Conservation (phyloP, 2,888 invertebrate genomes). For the Amphipyra berbera region DNA sequence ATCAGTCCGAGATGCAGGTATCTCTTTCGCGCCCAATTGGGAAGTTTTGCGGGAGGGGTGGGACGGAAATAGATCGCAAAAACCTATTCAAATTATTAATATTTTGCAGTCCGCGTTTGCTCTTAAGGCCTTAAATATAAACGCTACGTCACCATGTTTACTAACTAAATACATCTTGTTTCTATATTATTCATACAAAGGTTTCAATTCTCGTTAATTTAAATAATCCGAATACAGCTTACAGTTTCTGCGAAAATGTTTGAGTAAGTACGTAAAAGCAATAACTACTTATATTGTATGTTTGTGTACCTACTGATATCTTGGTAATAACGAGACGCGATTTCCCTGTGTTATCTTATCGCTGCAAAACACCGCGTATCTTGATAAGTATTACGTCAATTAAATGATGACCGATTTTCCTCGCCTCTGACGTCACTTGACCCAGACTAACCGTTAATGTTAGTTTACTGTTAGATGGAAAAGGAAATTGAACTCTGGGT, state of each 20-base stretch:
- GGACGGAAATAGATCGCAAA: too few relatives aligned
- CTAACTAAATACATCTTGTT: not conserved
- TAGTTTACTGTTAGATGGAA: not conserved
- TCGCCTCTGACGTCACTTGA: constrained; percentile 32
- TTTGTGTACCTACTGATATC: constrained; percentile 16
- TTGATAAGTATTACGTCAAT: constrained; percentile 44
- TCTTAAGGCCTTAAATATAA: not conserved
- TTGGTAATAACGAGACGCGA: constrained; percentile 12
- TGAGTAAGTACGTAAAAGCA: not conserved
- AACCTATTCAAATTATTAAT: too few relatives aligned
- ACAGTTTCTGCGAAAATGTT: not conserved
- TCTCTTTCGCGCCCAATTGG: too few relatives aligned
- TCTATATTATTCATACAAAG: not conserved
- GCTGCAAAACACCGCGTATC: constrained; percentile 33
- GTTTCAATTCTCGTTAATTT: not conserved
- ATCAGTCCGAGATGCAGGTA: too few relatives aligned
- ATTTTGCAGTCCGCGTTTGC: too few relatives aligned
- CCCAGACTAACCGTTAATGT: not conserved
- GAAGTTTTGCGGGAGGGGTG: too few relatives aligned
- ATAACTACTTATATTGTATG: not conserved
- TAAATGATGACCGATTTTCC: constrained; percentile 47
- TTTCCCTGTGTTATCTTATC: constrained; percentile 43
- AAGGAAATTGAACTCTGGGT: not conserved
- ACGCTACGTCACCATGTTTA: not conserved
- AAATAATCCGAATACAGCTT: not conserved